A percentile compares a stretch with the other conserved stretches of the same genome.
Conservation (phyloP, 2,888 invertebrate species). For the Hemicrepidius hirtus region DNA sequence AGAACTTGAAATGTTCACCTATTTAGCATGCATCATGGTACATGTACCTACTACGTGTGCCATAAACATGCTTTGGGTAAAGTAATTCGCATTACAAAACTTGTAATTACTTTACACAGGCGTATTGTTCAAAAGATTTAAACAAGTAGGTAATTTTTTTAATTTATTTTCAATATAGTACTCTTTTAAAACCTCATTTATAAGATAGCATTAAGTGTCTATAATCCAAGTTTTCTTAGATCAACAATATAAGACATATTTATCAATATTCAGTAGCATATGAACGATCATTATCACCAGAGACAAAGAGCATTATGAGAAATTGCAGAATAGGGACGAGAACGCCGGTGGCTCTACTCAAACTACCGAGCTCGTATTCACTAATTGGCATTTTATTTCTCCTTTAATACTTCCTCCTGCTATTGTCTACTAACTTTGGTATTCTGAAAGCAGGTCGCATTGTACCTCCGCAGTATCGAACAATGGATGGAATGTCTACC, state of each 20-base stretch:
- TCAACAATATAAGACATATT: neutral
- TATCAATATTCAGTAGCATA: neutral
- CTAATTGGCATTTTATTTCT: conserved; percentile 56
- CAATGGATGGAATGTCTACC: conserved; percentile 49
- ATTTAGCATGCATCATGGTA: no score
- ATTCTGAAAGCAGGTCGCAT: conserved; percentile 50
- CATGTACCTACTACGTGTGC: no score
- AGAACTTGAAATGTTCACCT: no score
- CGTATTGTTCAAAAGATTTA: no score
- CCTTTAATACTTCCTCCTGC: conserved; percentile 51
- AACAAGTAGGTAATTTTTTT: no score
- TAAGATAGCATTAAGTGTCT: no score
- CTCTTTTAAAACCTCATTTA: no score
- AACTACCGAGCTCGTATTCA: conserved; percentile 48
- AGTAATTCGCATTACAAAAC: no score
- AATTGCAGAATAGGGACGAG: conserved; percentile 35
- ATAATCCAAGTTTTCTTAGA: no score
- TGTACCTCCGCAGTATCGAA: conserved; percentile 46
- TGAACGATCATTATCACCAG: conserved; percentile 7
- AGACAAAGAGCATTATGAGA: conserved; percentile 42
- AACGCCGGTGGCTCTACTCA: conserved; percentile 42
- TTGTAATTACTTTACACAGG: no score
- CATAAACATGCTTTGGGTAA: no score
- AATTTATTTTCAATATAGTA: no score
- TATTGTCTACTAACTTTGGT: conserved; percentile 52